phyloP scores from a whole-genome alignment of 2,888 invertebrate species.

The Phortica okadai region DNA sequence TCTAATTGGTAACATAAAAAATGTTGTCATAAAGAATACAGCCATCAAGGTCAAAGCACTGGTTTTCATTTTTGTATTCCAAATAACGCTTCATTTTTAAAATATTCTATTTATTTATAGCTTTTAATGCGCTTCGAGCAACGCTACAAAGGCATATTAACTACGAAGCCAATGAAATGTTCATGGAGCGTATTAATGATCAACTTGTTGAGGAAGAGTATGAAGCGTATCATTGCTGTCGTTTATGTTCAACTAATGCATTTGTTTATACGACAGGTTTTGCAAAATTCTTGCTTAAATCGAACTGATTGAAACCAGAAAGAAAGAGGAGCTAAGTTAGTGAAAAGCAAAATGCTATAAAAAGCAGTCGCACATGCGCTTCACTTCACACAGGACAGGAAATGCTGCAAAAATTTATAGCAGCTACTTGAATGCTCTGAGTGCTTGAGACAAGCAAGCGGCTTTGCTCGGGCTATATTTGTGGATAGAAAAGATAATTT shows the following conservation, averaged over 20 bases:
- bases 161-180: no score
- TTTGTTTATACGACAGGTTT: no score
- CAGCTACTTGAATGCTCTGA: background rate
- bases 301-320: background rate
- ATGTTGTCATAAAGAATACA: background rate
- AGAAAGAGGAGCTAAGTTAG: background rate
- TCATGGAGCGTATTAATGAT: no score
- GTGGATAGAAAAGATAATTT: no score
- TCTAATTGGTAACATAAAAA: slow-evolving; percentile 22
- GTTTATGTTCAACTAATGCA: no score
- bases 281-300: slow-evolving; percentile 39
- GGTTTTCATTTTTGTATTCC: slow-evolving; percentile 6
- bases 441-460: background rate
- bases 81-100: background rate
- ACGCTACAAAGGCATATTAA: slow-evolving; percentile 12
- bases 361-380: background rate
- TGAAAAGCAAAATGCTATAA: background rate
- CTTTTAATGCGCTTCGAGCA: background rate
- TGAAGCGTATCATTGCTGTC: no score
- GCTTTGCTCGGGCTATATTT: background rate
- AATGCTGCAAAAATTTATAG: slow-evolving; percentile 11
- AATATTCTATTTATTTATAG: no score
- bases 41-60: background rate
- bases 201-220: no score
- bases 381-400: background rate